phyloP scores from a whole-genome alignment of 2,113 vertebrate genomes.

The Marcusenius ussheri region DNA sequence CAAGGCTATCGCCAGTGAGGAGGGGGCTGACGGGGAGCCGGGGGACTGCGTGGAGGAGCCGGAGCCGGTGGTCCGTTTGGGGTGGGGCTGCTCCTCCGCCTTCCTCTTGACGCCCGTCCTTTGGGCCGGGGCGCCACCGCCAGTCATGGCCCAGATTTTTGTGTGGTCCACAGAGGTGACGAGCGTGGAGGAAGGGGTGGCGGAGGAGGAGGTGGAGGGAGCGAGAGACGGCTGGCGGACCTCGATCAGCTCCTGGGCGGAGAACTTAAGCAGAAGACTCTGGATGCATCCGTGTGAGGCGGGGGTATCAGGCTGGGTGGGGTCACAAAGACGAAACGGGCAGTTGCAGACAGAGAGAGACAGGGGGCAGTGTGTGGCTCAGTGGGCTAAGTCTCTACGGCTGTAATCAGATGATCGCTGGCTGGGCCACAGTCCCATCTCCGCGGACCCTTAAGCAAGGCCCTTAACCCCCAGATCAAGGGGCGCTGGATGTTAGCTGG shows the following conservation, averaged over 20 bases:
- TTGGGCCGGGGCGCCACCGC: conserved; percentile 53
- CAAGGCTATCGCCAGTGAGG: conserved; percentile 47
- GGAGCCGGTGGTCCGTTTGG: conserved; percentile 46
- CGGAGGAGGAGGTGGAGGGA: conserved; percentile 27
- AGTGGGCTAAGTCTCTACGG: not conserved
- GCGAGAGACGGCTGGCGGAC: conserved; percentile 59
- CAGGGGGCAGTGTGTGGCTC: too few species aligned
- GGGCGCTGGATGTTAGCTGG: not conserved
- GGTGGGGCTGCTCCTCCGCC: conserved; percentile 51
- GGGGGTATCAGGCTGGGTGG: conserved; percentile 63
- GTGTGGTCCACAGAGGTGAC: conserved; percentile 83
- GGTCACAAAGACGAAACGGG: not conserved
- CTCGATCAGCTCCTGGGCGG: conserved; percentile 85
- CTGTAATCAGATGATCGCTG: not conserved
- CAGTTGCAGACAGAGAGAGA: not conserved
- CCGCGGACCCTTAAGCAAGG: not conserved
- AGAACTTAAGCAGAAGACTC: conserved; percentile 84
- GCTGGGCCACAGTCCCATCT: not conserved
- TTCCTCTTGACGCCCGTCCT: conserved; percentile 61
- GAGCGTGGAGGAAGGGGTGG: conserved; percentile 53
- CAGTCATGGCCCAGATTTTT: conserved; percentile 85
- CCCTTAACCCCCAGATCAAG: not conserved
- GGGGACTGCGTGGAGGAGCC: conserved; percentile 47
- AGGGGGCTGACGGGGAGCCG: conserved; percentile 44
- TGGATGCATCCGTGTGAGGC: conserved; percentile 71